phyloP scores from a whole-genome alignment of 2,888 invertebrate genomes.

The Pelosia muscerda region DNA sequence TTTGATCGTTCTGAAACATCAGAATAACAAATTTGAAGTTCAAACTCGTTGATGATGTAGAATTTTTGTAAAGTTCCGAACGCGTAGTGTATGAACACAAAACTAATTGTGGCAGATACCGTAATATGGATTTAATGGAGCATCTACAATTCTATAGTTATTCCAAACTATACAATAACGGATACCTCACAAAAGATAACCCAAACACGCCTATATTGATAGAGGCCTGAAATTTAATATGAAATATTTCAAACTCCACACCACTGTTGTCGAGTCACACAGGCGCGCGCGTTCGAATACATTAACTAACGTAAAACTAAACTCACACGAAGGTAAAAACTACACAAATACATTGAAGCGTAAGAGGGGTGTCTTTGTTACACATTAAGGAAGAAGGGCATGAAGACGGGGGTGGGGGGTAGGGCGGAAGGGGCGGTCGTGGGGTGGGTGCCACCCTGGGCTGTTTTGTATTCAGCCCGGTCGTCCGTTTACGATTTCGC shows the following conservation, averaged over 20 bases:
- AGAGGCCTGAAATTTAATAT: slow-evolving; percentile 85
- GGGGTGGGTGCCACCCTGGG: slow-evolving; percentile 54
- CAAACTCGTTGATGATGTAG: neutral
- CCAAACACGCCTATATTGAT: slow-evolving; percentile 76
- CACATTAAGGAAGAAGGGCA: slow-evolving; percentile 85
- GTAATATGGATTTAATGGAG: slow-evolving; percentile 42
- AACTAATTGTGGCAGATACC: slow-evolving; percentile 9
- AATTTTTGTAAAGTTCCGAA: neutral
- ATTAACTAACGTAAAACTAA: slow-evolving; percentile 62
- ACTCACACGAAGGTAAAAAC: slow-evolving; percentile 72
- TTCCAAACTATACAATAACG: slow-evolving; percentile 55
- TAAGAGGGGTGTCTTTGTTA: slow-evolving; percentile 87
- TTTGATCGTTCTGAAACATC: slow-evolving; percentile 4
- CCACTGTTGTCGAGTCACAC: slow-evolving; percentile 53
- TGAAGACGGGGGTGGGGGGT: slow-evolving; percentile 69
- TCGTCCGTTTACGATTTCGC: slow-evolving; percentile 84
- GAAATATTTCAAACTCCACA: slow-evolving; percentile 78
- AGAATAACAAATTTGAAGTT: neutral
- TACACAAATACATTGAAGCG: slow-evolving; percentile 78
- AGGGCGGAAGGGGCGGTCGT: slow-evolving; percentile 46
- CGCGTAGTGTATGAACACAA: neutral
- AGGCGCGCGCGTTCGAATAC: slow-evolving; percentile 39
- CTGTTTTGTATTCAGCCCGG: slow-evolving; percentile 84
- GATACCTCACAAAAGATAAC: slow-evolving; percentile 75
- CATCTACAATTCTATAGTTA: slow-evolving; percentile 47